phyloP scores from a whole-genome alignment of 2,888 invertebrate species.

The Eupithecia subumbrata region DNA sequence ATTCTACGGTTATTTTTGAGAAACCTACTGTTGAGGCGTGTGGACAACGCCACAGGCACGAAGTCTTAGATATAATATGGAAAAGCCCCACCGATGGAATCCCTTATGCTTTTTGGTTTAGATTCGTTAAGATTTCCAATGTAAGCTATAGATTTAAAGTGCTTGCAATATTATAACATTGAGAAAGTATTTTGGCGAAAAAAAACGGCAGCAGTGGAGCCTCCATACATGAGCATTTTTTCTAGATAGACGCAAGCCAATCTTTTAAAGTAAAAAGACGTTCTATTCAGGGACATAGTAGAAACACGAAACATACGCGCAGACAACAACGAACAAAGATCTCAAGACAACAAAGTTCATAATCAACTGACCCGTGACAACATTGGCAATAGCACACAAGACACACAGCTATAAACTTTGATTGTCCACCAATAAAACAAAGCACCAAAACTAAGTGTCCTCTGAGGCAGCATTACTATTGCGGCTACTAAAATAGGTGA shows the following conservation, averaged over 20 bases:
- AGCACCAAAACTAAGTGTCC: slow-evolving; percentile 38
- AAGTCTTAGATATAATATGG: no score
- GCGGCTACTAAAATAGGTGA: slow-evolving; percentile 66
- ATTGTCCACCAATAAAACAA: slow-evolving; percentile 35
- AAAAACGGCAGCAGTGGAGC: neutral
- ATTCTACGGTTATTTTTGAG: neutral
- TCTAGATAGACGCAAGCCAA: neutral
- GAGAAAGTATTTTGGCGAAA: neutral
- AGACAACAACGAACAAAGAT: neutral
- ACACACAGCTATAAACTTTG: slow-evolving; percentile 31
- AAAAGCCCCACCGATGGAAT: no score
- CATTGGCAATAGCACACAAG: slow-evolving; percentile 18
- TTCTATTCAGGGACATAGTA: neutral
- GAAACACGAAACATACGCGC: neutral
- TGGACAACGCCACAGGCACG: neutral
- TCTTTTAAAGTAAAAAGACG: neutral
- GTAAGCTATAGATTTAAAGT: neutral
- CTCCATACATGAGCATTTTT: neutral
- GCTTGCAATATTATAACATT: neutral
- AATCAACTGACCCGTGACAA: slow-evolving; percentile 13
- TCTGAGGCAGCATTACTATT: slow-evolving; percentile 60
- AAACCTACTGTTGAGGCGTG: neutral
- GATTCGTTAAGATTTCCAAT: no score
- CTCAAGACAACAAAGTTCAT: slow-evolving; percentile 16
- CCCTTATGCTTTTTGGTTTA: no score